Base-by-base conservation (phyloP, 1,140 invertebrate species). In the Zophobas morio region DNA sequence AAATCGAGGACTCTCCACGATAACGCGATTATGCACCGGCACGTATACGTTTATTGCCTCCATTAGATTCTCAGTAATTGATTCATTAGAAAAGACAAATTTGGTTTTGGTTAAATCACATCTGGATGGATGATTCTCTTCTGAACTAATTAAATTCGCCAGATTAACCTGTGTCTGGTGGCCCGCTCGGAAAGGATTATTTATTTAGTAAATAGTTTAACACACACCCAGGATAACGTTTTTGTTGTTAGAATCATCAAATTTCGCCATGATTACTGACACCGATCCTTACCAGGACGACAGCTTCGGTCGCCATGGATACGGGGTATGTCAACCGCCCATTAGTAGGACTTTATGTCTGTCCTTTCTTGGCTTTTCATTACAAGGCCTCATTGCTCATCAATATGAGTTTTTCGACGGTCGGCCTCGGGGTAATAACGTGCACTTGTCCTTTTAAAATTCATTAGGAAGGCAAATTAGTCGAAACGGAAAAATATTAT, bases 31-130 rank as follows among this genome's bases (percentile, higher is more conserved):
- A 73, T 73, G 71, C 71, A 73, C 32, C 35, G 71, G 32, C 71
- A 73, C 71, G 71, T 73, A 73, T 73, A 73, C 49, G 49, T 37
- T 54, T 73, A 73, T 73, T 73, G 71, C 71, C 39, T 53, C 71
- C 56, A 71, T 71, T 71, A 71, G 66, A 49, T 46, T 70, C 54
- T 60, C n/a, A 46, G 71, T 73, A 73, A 73, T 73, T 73, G 71
- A 54, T 73, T 73, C 51, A 73, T 73, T 73, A 73, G 47, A 54
- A 73, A 73, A 73, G 71, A 73, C 71, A 73, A 73, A 73, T 73
- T 73, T 42, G 39, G 71, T 47, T 42, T 40, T 66, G 60, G 60
- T 66, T 66, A 46, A 66, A 66, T 66, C 60, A 66, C 60, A 66
- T 66, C 60, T 66, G 60, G 60, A 63, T 37, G 57, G 57, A 63